Conservation (phyloP, 1,140 invertebrate species). For the Drosophila lini region DNA sequence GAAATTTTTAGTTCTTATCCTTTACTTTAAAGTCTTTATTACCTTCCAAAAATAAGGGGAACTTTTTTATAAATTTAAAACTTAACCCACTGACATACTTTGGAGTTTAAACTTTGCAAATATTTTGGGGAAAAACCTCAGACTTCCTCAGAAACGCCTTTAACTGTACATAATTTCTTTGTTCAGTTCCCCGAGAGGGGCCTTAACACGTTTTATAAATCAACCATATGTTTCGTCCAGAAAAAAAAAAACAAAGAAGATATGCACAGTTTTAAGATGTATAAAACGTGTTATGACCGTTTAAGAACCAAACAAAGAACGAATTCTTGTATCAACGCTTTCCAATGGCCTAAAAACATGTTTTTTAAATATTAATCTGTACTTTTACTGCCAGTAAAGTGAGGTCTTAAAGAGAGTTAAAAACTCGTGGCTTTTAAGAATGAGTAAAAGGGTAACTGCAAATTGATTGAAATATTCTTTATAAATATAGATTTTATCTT, state of each 20-base stretch:
- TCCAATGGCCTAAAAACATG: constrained; percentile 15
- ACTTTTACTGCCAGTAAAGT: background rate
- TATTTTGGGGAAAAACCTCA: background rate
- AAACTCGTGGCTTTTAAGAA: too few relatives aligned
- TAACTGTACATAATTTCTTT: constrained; percentile 13
- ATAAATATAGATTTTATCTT: too few relatives aligned
- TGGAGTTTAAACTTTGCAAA: background rate
- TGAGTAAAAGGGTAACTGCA: too few relatives aligned
- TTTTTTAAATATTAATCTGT: constrained; percentile 1
- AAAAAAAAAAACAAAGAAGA: constrained; percentile 2
- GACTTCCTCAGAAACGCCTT: background rate
- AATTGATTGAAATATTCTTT: too few relatives aligned
- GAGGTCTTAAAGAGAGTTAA: background rate
- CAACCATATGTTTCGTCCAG: constrained; percentile 8
- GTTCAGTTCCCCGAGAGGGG: background rate
- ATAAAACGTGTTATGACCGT: constrained; percentile 10
- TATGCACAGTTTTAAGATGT: constrained; percentile 4
- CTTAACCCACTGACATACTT: constrained; percentile 1
- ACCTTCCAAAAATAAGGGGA: background rate
- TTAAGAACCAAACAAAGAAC: constrained; percentile 13
- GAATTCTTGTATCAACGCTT: background rate
- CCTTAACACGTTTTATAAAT: constrained; percentile 18
- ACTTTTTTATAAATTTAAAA: background rate
- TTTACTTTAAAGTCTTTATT: background rate
- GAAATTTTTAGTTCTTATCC: too few relatives aligned